Percentiles rank a stretch among this genome's conserved stretches.
phyloP scores from a whole-genome alignment of 2,888 invertebrate species.

The Calliopum simillimum region DNA sequence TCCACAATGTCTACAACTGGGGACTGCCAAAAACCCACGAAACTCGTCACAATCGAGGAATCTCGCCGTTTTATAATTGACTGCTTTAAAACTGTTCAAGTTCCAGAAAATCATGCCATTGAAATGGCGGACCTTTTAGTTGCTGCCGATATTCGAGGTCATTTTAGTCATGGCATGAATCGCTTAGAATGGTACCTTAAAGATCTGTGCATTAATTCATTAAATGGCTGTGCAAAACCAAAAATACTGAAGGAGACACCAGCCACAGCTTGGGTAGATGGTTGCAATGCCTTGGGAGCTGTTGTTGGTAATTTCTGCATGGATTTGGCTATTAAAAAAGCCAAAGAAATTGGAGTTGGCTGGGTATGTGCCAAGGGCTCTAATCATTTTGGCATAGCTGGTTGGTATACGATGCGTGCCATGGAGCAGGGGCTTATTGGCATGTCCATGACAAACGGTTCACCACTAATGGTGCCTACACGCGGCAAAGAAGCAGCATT shows the following conservation, averaged over 20 bases:
- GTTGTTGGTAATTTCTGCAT: slow-evolving; percentile 83
- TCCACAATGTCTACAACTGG: slow-evolving; percentile 14
- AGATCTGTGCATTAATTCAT: slow-evolving; percentile 77
- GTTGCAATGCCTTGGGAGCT: slow-evolving; percentile 82
- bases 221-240: slow-evolving; percentile 75
- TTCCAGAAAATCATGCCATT: slow-evolving; percentile 72
- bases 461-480: slow-evolving; percentile 89
- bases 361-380: slow-evolving; percentile 87
- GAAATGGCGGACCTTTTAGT: slow-evolving; percentile 77
- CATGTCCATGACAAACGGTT: slow-evolving; percentile 91
- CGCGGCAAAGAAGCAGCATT: slow-evolving; percentile 80
- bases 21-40: slow-evolving; percentile 39
- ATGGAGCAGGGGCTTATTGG: slow-evolving; percentile 80
- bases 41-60: slow-evolving; percentile 62
- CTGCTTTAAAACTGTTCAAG: slow-evolving; percentile 76
- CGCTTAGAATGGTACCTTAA: slow-evolving; percentile 84
- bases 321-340: slow-evolving; percentile 86
- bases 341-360: slow-evolving; percentile 82
- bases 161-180: slow-evolving; percentile 90
- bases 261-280: slow-evolving; percentile 82
- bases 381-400: slow-evolving; percentile 92
- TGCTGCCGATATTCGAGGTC: slow-evolving; percentile 83
- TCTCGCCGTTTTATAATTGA: slow-evolving; percentile 73
- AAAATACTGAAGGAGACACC: slow-evolving; percentile 76
- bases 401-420: slow-evolving; percentile 84